Evolutionary conservation across 2,888 invertebrate species (phyloP).

Genomic region (Drosophila stalkeri): DNA sequence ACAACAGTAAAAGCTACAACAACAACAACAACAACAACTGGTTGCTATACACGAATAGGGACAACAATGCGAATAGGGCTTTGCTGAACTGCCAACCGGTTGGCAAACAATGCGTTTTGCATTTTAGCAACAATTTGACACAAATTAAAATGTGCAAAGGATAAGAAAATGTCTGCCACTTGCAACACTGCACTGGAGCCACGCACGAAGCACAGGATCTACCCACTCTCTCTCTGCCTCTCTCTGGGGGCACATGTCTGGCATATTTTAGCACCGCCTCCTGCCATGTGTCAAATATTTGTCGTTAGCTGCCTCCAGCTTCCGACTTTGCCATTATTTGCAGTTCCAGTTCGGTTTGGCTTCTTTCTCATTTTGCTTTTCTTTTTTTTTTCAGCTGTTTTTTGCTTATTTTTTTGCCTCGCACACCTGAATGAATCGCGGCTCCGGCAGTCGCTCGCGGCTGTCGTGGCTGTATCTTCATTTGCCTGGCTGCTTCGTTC

Average conservation of each 20-base stretch:
- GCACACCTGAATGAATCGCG: constrained; percentile 64
- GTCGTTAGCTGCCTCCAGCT: constrained; percentile 67
- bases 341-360: constrained; percentile 19
- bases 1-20: constrained; percentile 33
- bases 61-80: constrained; percentile 48
- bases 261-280: constrained; percentile 67
- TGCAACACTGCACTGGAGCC: constrained; percentile 37
- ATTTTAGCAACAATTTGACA: constrained; percentile 81
- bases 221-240: background rate
- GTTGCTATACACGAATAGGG: constrained; percentile 48
- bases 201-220: constrained; percentile 33
- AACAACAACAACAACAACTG: constrained; percentile 38
- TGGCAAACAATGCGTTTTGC: constrained; percentile 77
- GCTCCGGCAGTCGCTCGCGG: constrained; percentile 33
- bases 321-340: constrained; percentile 51
- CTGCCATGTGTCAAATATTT: constrained; percentile 73
- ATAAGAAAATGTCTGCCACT: constrained; percentile 50
- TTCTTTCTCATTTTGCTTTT: constrained; percentile 12
- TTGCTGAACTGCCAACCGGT: constrained; percentile 2
- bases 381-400: constrained; percentile 11
- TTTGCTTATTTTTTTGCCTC: constrained; percentile 13
- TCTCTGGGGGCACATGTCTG: constrained; percentile 62
- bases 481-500: constrained; percentile 61
- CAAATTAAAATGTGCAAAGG: constrained; percentile 76
- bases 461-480: constrained; percentile 72